Evolutionary conservation across 2,113 vertebrate genomes (phyloP), one percentile per base, ranked within the genome.

Genomic region (Anser brachyrhynchus): DNA sequence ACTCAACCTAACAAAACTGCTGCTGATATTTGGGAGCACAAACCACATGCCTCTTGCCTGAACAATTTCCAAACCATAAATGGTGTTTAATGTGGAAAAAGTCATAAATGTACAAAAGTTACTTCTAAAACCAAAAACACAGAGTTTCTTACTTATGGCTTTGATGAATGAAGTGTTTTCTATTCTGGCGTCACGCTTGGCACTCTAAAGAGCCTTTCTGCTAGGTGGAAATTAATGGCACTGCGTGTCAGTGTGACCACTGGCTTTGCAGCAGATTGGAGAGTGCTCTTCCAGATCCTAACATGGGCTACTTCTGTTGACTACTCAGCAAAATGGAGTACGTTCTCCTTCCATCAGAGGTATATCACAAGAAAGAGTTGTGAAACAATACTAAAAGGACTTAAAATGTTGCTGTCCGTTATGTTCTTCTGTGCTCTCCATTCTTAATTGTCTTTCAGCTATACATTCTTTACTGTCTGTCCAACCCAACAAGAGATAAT

Each of bases 81-180:
- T 74, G 91, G 96, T 93, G 87, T 87, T 96, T 95, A 96, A 95
- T 93, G 96, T 96, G 96, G 96, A 96, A 96, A 96, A 96, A 95
- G 91, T 79, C 41, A 87, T 95, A 96, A 96, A 92, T 52, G 92
- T 91, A 97, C 80, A 95, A 96, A 96, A 96, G 91, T 96, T 93
- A 79, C 96, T 93, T 94, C 96, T 91, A 91, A 96, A 94, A 62
- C 91, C 51, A 79, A 96, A 96, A 96, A 52, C 84, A 93, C 86
- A 89, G 91, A 79, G 79, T 92, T 96, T 91, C 78, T 94, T 94
- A 84, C 92, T 97, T 95, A 78, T 4, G 2, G 92, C 89, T 97
- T 95, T 97, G 96, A 96, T 96, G 92, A 96, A 97, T 93, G 87
- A 96, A 97, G 95, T 95, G 95, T 92, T 92, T 70, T 95, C 81